Evolutionary conservation across 1,140 invertebrate genomes (phyloP), one percentile per base, ranked within the genome.

Genomic region (Littorina saxatilis): DNA sequence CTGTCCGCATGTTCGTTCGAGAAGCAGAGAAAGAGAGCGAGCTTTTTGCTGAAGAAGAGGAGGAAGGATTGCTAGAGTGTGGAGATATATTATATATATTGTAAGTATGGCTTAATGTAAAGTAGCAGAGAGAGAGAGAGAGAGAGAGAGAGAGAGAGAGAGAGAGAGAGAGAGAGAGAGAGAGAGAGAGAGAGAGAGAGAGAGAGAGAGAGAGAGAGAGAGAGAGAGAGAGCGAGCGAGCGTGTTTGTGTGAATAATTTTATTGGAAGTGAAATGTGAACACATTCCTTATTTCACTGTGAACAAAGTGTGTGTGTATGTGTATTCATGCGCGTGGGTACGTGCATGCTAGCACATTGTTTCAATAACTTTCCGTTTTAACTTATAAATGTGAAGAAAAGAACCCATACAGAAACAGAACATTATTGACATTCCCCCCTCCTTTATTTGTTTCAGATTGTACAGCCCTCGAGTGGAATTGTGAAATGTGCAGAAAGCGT

Each of bases 21-120:
- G 55, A 78, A 63, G 39, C 75, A 78, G 55, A 37, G 75, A 29
- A 78, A 78, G 75, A 32, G 75, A 58, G 75, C 75, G 4, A 78
- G 35, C 37, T 78, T 78, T 27, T 37, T 63, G 75, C 75, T 78
- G 1, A 63, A 35, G 35, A 63, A 58, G 75, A 20, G 58, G 32
- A 23, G 74, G 29, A 58, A 39, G 37, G 70, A 73, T 40, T 73
- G 70, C 70, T 73, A 75, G 43, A 32, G 20, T 50, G n/a, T 7
- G 20, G 68, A 35, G 5, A 35, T 23, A 35, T 1, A 2, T 0
- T 2, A n/a, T 27, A 66, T 29, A 2, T 23, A 66, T 20, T 29
- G 1, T 0, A 29, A 29, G 1, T 23, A 23, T 17, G 35, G 11
- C 37, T 0, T 2, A 20, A 37, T 35, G 9, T 11, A 70, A 70